Evolutionary conservation across 2,888 invertebrate species (phyloP).

Genomic region (Nemurella pictetii): DNA sequence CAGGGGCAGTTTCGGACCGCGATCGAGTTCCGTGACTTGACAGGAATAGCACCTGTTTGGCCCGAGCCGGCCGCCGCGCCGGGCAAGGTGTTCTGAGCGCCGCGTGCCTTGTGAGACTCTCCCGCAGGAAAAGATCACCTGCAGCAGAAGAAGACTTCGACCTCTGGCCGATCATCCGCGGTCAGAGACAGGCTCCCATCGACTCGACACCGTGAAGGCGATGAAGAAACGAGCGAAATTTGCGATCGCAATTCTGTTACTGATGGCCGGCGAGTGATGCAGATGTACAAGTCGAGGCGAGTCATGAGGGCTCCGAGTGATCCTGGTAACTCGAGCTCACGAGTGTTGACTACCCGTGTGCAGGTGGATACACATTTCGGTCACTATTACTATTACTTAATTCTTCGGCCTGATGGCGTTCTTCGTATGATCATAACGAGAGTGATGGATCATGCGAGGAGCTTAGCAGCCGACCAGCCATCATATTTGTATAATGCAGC

Average conservation of each 20-base stretch:
- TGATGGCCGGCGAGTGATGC: neutral
- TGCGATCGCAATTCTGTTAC: neutral
- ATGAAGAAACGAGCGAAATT: neutral
- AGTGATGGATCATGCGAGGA: constrained; percentile 22
- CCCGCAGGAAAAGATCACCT: neutral
- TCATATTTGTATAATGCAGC: constrained; percentile 28
- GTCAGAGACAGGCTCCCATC: too few relatives aligned
- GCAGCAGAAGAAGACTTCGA: neutral
- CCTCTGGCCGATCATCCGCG: neutral
- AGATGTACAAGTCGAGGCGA: neutral
- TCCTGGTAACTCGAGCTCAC: neutral
- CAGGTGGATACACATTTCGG: constrained; percentile 4
- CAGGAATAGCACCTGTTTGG: neutral
- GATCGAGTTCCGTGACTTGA: constrained; percentile 5
- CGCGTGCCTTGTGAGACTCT: neutral
- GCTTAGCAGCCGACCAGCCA: neutral
- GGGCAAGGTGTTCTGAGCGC: neutral
- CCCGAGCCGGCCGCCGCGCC: neutral
- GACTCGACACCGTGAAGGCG: neutral
- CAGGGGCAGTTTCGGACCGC: neutral
- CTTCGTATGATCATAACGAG: constrained; percentile 5
- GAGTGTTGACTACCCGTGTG: too few relatives aligned
- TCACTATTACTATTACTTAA: constrained; percentile 19
- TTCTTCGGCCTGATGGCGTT: neutral
- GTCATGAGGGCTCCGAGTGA: neutral